Evolutionary conservation across 2,797 vertebrate genomes (phyloP).

Genomic region (Thaleichthys pacificus): DNA sequence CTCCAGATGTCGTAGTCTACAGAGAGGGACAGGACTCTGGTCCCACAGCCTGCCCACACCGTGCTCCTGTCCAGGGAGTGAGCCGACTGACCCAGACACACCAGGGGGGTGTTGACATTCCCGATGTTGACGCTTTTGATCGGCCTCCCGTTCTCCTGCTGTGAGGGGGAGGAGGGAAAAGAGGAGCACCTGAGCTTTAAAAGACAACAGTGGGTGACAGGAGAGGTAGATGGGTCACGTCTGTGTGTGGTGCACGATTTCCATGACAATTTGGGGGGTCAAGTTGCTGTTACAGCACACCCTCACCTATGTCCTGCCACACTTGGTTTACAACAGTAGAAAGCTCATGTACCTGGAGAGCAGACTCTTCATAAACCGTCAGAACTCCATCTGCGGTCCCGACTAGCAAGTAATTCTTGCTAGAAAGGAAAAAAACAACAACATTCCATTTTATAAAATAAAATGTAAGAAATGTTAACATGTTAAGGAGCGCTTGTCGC

Average conservation of each 20-base stretch:
- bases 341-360: constrained; percentile 80
- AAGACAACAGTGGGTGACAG: too few relatives aligned
- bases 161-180: constrained; percentile 11
- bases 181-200: not conserved
- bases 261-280: too few relatives aligned
- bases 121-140: constrained; percentile 83
- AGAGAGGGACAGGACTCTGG: constrained; percentile 82
- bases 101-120: constrained; percentile 81
- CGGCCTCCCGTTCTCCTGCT: constrained; percentile 82
- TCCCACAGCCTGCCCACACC: constrained; percentile 90
- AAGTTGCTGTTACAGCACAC: too few relatives aligned
- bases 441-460: too few relatives aligned
- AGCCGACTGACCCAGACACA: constrained; percentile 82
- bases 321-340: not conserved
- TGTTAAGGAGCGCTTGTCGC: too few relatives aligned
- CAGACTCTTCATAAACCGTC: constrained; percentile 87
- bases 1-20: constrained; percentile 83
- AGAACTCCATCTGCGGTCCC: constrained; percentile 90
- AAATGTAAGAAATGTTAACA: too few relatives aligned
- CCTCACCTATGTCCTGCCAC: too few relatives aligned
- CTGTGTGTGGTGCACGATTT: too few relatives aligned
- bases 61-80: constrained; percentile 76
- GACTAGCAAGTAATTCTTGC: constrained; percentile 84
- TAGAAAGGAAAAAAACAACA: constrained; percentile 16
- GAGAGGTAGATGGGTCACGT: too few relatives aligned